Conservation (phyloP, 1,140 invertebrate species). For the Zophobas atratus region DNA sequence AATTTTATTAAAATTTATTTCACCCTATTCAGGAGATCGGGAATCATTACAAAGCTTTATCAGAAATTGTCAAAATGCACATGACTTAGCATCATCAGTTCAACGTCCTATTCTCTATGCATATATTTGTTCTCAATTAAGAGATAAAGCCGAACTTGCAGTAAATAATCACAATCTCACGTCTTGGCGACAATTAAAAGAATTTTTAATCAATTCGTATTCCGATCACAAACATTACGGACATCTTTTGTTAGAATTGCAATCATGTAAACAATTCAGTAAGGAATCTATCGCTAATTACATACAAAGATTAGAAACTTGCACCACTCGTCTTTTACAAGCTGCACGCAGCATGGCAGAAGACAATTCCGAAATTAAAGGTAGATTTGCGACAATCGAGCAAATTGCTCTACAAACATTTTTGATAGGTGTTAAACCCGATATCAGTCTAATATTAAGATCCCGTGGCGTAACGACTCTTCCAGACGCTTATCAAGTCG, state of each 20-base stretch:
- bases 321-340: conserved; percentile 5
- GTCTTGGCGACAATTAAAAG: conserved; percentile 2
- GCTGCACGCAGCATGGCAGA: background rate
- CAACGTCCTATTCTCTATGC: background rate
- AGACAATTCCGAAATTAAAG: conserved; percentile 14
- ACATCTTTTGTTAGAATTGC: conserved; percentile 7
- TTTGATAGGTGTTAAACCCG: conserved; percentile 4
- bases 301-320: conserved; percentile 11
- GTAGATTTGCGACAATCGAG: conserved; percentile 9
- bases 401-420: conserved; percentile 4
- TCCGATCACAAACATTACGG: conserved; percentile 9
- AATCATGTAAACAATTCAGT: conserved; percentile 16
- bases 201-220: background rate
- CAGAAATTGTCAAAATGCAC: conserved; percentile 6
- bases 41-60: background rate
- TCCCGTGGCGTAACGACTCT: background rate
- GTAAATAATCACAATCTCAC: conserved; percentile 6
- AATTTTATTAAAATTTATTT: conserved; percentile 14
- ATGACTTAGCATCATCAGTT: background rate
- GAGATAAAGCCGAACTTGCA: conserved; percentile 20
- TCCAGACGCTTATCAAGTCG: background rate
- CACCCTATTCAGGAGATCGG: background rate
- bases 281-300: background rate
- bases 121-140: background rate
- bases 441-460: conserved; percentile 4